Percentiles rank a stretch among this genome's conserved stretches.
These are phyloP conservation scores for Meloidogyne floridensis DNA, from an alignment of 1,140 invertebrate genomes.

Conservation along the genomic window DNA sequence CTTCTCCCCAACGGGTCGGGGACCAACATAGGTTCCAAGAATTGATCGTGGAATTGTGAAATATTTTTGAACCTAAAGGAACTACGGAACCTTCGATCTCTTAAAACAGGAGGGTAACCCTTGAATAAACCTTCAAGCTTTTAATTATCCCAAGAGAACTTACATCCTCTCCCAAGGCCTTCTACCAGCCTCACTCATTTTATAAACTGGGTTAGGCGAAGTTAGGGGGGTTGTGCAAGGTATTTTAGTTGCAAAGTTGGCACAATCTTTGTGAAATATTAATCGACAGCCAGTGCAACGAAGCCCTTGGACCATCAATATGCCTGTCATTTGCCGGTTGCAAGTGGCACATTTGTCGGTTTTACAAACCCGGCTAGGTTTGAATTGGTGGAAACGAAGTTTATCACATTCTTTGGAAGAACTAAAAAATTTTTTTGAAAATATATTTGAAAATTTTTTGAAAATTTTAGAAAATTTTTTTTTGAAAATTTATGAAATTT, in stretches of 20 bases:
- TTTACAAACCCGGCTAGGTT: conserved; percentile 68
- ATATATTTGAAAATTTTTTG: no score
- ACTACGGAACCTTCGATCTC: no score
- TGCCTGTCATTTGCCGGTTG: conserved; percentile 75
- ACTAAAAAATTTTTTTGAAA: conserved; percentile 25
- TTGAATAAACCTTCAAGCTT: not conserved
- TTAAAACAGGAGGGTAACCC: no score
- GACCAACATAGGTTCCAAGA: no score
- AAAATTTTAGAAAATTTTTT: no score
- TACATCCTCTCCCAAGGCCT: conserved; percentile 44
- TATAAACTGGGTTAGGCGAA: conserved; percentile 12
- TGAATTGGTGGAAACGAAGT: conserved; percentile 53
- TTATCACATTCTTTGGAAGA: conserved; percentile 45
- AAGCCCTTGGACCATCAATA: conserved; percentile 78
- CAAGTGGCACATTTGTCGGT: conserved; percentile 78
- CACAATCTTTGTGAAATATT: conserved; percentile 81
- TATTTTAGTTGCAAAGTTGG: conserved; percentile 52
- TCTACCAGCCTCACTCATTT: not conserved
- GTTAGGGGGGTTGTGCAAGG: conserved; percentile 55
- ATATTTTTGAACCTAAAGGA: no score
- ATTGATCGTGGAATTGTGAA: no score
- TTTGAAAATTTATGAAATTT: no score
- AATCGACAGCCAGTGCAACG: conserved; percentile 81
- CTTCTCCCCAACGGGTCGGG: no score
- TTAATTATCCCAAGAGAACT: not conserved